A percentile compares a stretch with the other conserved stretches of the same genome.
Evolutionary conservation across 2,113 vertebrate species (phyloP).

Genomic region (Oryzias melastigma): DNA sequence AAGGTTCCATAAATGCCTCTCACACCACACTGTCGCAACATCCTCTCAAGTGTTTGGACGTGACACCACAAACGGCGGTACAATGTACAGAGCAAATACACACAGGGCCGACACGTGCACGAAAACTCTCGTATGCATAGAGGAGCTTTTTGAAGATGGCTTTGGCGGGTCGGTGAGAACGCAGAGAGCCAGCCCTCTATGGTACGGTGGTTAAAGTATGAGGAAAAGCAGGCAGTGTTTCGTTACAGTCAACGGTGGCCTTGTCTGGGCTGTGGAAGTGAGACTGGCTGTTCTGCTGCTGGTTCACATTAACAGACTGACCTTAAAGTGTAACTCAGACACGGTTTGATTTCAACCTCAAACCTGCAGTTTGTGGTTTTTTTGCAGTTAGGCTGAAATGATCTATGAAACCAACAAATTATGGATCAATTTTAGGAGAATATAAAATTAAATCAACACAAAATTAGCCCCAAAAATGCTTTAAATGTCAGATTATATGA

Average conservation of each 20-base stretch:
- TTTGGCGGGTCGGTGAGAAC: slow-evolving; percentile 52
- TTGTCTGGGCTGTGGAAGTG: slow-evolving; percentile 41
- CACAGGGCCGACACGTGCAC: slow-evolving; percentile 38
- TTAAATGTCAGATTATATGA: too few species aligned
- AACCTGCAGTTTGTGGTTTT: slow-evolving; percentile 2
- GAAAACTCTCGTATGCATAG: slow-evolving; percentile 48
- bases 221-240: slow-evolving; percentile 44
- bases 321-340: slow-evolving; percentile 11
- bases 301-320: slow-evolving; percentile 44
- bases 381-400: not conserved
- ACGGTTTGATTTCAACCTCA: slow-evolving; percentile 5
- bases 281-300: slow-evolving; percentile 32
- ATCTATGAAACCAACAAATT: not conserved
- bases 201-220: slow-evolving; percentile 25
- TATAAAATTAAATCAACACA: too few species aligned
- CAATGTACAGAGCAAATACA: slow-evolving; percentile 47
- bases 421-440: too few species aligned
- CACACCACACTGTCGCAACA: slow-evolving; percentile 50
- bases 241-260: slow-evolving; percentile 44
- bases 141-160: slow-evolving; percentile 55
- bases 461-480: too few species aligned
- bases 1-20: slow-evolving; percentile 49
- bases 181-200: slow-evolving; percentile 1
- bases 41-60: slow-evolving; percentile 38
- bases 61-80: slow-evolving; percentile 24